Evolutionary conservation across 2,888 invertebrate species (phyloP).

Genomic region (Drosophila anomalata): DNA sequence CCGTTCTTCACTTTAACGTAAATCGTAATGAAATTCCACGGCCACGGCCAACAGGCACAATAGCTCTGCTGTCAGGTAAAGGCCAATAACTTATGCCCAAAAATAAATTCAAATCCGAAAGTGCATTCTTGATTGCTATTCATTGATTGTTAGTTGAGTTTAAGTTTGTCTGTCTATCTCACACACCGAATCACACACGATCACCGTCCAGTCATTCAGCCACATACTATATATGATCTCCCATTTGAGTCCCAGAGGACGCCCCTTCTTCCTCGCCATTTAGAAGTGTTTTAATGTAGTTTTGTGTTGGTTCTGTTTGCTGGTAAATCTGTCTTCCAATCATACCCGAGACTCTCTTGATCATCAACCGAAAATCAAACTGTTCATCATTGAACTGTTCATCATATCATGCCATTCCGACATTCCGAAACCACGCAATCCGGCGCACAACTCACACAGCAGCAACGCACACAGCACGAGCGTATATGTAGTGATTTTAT

Average conservation of each 20-base stretch:
- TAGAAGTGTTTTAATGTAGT: constrained; percentile 55
- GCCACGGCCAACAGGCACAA: constrained; percentile 81
- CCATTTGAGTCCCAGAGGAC: constrained; percentile 7
- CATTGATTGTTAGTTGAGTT: constrained; percentile 76
- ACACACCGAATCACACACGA: constrained; percentile 8
- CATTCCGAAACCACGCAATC: constrained; percentile 46
- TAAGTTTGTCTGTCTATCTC: constrained; percentile 69
- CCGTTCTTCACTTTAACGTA: constrained; percentile 42
- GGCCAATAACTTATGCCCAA: constrained; percentile 46
- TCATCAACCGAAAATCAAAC: constrained; percentile 22
- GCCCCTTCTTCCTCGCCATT: constrained; percentile 16
- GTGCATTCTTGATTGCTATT: constrained; percentile 65
- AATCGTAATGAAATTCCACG: constrained; percentile 41
- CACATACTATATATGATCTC: background rate
- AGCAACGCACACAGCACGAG: constrained; percentile 60
- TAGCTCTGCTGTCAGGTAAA: constrained; percentile 84
- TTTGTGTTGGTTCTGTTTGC: constrained; percentile 56
- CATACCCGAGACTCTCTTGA: constrained; percentile 35
- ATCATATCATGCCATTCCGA: constrained; percentile 12
- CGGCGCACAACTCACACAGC: constrained; percentile 57
- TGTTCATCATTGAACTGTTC: constrained; percentile 3
- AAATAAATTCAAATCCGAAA: constrained; percentile 38
- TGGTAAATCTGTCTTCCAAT: constrained; percentile 52
- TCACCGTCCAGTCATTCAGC: constrained; percentile 4
- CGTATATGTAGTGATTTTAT: constrained; percentile 44